These are phyloP conservation scores for Lepidurus arcticus DNA, from an alignment of 1,140 invertebrate genomes.

Conservation along the genomic window DNA sequence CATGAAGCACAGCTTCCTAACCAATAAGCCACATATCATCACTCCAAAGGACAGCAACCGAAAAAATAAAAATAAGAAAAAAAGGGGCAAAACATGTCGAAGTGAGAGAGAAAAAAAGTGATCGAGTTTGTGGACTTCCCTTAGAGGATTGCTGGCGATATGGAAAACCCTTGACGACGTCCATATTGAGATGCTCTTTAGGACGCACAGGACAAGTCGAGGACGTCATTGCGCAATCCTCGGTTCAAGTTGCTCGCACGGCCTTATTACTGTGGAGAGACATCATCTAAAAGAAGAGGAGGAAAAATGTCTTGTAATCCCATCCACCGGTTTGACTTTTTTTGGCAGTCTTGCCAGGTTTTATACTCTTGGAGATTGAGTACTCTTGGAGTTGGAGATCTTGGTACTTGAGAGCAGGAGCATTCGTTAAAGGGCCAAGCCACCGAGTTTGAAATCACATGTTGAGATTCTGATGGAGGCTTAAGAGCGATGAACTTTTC, in stretches of 20 bases:
- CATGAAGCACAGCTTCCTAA: not conserved
- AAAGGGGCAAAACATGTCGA: not conserved
- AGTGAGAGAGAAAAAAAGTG: not conserved
- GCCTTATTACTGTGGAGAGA: not conserved
- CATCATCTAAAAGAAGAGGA: not conserved
- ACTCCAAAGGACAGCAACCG: slow-evolving; percentile 22
- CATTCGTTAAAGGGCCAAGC: too few species aligned
- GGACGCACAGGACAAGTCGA: slow-evolving; percentile 2
- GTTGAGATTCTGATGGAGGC: too few species aligned
- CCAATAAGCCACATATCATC: slow-evolving; percentile 19
- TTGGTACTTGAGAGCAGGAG: too few species aligned
- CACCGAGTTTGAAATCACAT: too few species aligned
- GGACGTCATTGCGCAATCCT: not conserved
- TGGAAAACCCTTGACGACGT: not conserved
- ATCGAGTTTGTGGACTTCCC: not conserved
- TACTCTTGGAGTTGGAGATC: too few species aligned
- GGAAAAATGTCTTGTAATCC: not conserved
- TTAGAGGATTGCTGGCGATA: not conserved
- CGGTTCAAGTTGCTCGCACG: not conserved
- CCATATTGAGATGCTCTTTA: not conserved
- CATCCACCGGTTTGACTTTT: too few species aligned
- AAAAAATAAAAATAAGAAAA: not conserved
- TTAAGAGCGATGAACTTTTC: too few species aligned
- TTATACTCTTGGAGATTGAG: too few species aligned
- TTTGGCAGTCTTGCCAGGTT: too few species aligned